Evolutionary conservation across 2,113 vertebrate species (phyloP), one percentile per base, ranked within the genome.

Genomic region (Amia ocellicauda): DNA sequence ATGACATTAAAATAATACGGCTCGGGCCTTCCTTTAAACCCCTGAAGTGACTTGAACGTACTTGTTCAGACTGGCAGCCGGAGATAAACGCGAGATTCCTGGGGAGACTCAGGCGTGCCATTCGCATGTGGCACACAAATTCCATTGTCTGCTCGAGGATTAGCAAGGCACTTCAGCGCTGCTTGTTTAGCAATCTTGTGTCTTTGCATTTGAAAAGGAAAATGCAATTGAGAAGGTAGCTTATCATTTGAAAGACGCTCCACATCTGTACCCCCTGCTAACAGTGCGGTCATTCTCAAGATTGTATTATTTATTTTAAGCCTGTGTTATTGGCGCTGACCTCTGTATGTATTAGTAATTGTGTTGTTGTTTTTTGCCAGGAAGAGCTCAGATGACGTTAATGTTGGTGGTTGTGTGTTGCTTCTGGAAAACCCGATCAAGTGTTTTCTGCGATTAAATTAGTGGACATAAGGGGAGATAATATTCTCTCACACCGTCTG

Each of bases 11-110:
- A 53, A 53, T 23, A 53, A 53, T 22, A 53, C 3, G 20, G 20
- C 20, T 22, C 7, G 20, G 24, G 3, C 17, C 10, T 22, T 20
- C n/a, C 29, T 20, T 4, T 26, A 24, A 42, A 20, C 22, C 41
- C 40, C 53, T 49, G 31, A 23, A 60, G 27, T 50, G 57, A 61
- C 70, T 52, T 63, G 24, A 40, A 41, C 49, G n/a, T 72, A 54
- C 62, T 27, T 72, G 66, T 61, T 49, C 29, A 57, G 57, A 64
- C 29, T 20, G 17, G 65, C 62, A 56, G 42, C 10, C 49, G 19
- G 2, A 53, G 51, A 53, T 23, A 17, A 50, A 22, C 47, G 7
- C 16, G 9, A 17, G 29, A 14, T 28, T 11, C 23, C 19, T 14
- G 4, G 22, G 22, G 24, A 58, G 47, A 20, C 23, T 36, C 19